Evolutionary conservation across 1,140 invertebrate genomes (phyloP).

Genomic region (Cecropterus lyciades): DNA sequence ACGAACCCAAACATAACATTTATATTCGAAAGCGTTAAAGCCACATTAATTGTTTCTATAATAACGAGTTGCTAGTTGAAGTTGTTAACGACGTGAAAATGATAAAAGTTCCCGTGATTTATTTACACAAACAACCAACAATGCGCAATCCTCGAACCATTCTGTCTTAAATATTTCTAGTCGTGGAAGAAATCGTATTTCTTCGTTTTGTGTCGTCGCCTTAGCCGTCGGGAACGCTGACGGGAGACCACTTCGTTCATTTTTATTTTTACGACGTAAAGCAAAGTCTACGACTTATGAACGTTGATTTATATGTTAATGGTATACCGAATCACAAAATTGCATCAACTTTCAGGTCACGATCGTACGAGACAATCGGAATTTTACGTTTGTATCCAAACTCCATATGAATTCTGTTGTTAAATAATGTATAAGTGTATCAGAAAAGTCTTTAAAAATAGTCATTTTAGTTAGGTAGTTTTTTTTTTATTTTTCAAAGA

Average conservation of each 20-base stretch:
- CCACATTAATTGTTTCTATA: constrained; percentile 4
- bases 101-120: constrained; percentile 37
- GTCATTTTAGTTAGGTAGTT: too few relatives aligned
- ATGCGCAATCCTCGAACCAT: constrained; percentile 61
- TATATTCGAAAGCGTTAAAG: constrained; percentile 11
- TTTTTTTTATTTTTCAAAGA: too few relatives aligned
- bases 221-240: constrained; percentile 63
- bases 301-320: constrained; percentile 67
- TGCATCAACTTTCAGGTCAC: constrained; percentile 21
- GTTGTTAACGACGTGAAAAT: constrained; percentile 32
- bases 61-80: constrained; percentile 11
- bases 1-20: constrained; percentile 19
- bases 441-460: too few relatives aligned
- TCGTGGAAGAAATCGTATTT: constrained; percentile 64
- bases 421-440: too few relatives aligned
- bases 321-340: constrained; percentile 33
- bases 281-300: constrained; percentile 67
- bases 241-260: constrained; percentile 53
- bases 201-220: constrained; percentile 69
- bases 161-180: constrained; percentile 68
- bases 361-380: constrained; percentile 17
- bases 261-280: constrained; percentile 68
- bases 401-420: constrained; percentile 20
- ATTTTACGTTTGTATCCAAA: constrained; percentile 33
- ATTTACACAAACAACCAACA: constrained; percentile 58